Percentiles rank a stretch among this genome's conserved stretches.
phyloP scores from a whole-genome alignment of 92 coral and sea anemone genomes.

The Desmophyllum pertusum region DNA sequence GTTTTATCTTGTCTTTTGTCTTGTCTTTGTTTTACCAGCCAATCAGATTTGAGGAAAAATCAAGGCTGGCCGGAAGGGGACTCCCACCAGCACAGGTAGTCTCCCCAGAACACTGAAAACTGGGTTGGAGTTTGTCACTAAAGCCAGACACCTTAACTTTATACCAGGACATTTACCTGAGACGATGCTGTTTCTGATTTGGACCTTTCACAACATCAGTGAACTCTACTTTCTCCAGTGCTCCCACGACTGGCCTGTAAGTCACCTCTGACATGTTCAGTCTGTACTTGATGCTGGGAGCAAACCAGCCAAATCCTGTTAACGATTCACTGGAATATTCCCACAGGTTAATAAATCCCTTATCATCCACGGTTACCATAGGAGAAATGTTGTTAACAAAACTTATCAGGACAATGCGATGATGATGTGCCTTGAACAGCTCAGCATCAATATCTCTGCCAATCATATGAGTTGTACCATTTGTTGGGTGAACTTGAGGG shows the following conservation, averaged over 20 bases:
- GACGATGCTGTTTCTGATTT: conserved; percentile 11
- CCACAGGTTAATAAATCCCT: conserved; percentile 78
- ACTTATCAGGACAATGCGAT: conserved; percentile 58
- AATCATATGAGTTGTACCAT: conserved; percentile 48
- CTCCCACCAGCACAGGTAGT: too few relatives aligned
- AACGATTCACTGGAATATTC: conserved; percentile 64
- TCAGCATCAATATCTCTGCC: conserved; percentile 74
- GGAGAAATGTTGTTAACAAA: conserved; percentile 63
- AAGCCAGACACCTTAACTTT: not conserved
- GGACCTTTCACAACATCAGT: conserved; percentile 72
- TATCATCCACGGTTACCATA: conserved; percentile 74
- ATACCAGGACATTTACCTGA: not conserved
- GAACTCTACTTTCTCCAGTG: conserved; percentile 69
- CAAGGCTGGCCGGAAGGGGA: too few relatives aligned
- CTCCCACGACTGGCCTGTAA: conserved; percentile 65
- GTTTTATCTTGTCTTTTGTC: too few relatives aligned
- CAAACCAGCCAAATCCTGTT: conserved; percentile 88
- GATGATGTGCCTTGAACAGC: conserved; percentile 74
- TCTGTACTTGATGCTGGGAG: conserved; percentile 67
- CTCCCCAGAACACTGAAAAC: too few relatives aligned
- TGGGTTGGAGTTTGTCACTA: not conserved
- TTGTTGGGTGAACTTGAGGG: conserved; percentile 35
- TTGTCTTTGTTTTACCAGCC: too few relatives aligned
- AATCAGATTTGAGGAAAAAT: too few relatives aligned
- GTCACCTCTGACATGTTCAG: conserved; percentile 75